A percentile compares a stretch with the other conserved stretches of the same genome.
These are phyloP conservation scores for Lepidochrysops patricia DNA, from an alignment of 2,888 invertebrate species.

Conservation along the genomic window DNA sequence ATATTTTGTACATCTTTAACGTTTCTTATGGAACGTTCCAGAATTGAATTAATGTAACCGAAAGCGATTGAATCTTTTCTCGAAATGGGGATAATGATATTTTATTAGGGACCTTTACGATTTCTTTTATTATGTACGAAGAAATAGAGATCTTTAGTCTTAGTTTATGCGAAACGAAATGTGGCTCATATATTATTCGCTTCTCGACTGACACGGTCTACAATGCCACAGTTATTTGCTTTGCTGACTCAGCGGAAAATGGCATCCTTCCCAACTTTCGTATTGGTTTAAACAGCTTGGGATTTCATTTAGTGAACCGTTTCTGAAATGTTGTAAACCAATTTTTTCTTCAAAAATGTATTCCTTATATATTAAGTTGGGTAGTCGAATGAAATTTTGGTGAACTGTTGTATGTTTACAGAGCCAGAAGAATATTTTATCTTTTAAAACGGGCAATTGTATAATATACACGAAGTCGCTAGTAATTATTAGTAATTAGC, in stretches of 20 bases:
- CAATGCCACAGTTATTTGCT: slow-evolving; percentile 4
- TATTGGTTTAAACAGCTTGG: not conserved
- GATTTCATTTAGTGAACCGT: not conserved
- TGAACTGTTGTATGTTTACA: not conserved
- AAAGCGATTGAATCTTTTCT: not conserved
- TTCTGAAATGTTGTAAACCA: not conserved
- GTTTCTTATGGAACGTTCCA: not conserved
- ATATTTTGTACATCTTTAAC: slow-evolving; percentile 8
- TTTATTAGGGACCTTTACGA: not conserved
- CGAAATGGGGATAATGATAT: not conserved
- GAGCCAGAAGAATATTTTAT: too few species aligned
- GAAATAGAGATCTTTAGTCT: not conserved
- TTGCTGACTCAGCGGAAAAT: slow-evolving; percentile 9
- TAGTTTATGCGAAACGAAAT: not conserved
- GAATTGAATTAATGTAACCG: not conserved
- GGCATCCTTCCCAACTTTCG: slow-evolving; percentile 3
- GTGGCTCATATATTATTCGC: not conserved
- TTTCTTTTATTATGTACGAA: not conserved
- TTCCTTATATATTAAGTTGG: not conserved
- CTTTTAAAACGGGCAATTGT: too few species aligned
- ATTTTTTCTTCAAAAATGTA: not conserved
- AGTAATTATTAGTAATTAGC: not conserved
- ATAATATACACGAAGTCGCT: not conserved
- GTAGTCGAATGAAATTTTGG: not conserved
- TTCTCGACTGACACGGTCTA: not conserved